Evolutionary conservation across 2,113 vertebrate genomes (phyloP).

Genomic region (Lonchura striata): DNA sequence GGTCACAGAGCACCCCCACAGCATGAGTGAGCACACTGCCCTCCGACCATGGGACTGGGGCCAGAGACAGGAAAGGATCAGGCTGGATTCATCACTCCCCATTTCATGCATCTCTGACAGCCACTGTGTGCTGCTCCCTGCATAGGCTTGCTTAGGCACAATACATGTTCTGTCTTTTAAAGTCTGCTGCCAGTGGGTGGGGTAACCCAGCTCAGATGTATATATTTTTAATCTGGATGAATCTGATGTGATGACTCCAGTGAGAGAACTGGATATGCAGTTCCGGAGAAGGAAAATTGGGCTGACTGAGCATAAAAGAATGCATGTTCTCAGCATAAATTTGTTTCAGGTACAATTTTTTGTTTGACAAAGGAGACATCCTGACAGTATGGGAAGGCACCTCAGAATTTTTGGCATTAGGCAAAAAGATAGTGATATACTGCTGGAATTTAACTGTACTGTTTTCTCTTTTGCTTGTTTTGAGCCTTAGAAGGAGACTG

Average conservation of each 20-base stretch:
- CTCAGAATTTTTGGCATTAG: not conserved
- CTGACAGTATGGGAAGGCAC: not conserved
- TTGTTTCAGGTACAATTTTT: not conserved
- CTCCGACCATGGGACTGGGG: fast-evolving
- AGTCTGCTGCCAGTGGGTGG: not conserved
- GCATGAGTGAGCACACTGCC: fast-evolving
- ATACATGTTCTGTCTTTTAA: not conserved
- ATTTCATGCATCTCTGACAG: not conserved
- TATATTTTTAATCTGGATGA: not conserved
- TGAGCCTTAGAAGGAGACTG: not conserved
- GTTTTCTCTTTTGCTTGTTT: not conserved
- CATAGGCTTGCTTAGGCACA: not conserved
- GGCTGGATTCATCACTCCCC: not conserved
- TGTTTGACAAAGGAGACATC: not conserved
- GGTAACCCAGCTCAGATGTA: not conserved
- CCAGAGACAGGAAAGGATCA: not conserved
- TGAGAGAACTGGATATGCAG: not conserved
- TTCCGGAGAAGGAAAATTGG: not conserved
- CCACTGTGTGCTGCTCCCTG: not conserved
- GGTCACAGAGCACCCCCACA: fast-evolving
- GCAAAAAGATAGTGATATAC: not conserved
- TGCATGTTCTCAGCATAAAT: not conserved
- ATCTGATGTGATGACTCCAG: not conserved
- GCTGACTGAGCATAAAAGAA: not conserved
- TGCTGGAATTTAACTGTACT: not conserved